Conservation (phyloP, 2,888 invertebrate genomes). For the Sphaeridia pumilis region DNA sequence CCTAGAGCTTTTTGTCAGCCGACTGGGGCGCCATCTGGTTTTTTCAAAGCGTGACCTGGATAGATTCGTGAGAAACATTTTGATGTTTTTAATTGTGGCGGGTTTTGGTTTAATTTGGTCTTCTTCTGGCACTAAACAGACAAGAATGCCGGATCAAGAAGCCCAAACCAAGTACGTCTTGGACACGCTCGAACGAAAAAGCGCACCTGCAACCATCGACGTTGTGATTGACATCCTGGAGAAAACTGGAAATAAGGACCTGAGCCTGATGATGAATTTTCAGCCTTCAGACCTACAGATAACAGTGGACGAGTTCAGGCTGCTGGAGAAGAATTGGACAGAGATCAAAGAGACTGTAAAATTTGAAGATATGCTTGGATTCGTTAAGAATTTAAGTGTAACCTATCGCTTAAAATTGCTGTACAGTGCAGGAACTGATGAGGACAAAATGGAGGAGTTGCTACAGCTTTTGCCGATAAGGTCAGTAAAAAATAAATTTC, state of each 20-base stretch:
- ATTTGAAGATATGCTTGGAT: not conserved
- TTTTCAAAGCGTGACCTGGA: not conserved
- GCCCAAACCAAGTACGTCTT: not conserved
- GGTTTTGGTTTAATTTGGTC: no score
- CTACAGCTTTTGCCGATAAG: not conserved
- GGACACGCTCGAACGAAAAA: slow-evolving; percentile 5
- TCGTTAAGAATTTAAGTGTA: not conserved
- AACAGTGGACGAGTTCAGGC: slow-evolving; percentile 1
- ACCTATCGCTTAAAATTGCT: not conserved
- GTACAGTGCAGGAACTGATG: not conserved
- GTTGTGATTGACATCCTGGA: slow-evolving; percentile 1
- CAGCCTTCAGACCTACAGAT: slow-evolving; percentile 5
- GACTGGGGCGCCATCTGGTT: not conserved
- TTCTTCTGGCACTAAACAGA: no score
- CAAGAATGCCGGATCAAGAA: not conserved
- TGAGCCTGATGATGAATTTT: slow-evolving; percentile 2
- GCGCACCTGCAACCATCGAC: not conserved
- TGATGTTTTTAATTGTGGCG: not conserved
- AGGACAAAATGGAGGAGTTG: slow-evolving; percentile 8
- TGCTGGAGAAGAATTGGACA: slow-evolving; percentile 8
- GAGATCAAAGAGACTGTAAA: not conserved
- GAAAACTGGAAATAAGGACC: slow-evolving; percentile 1
- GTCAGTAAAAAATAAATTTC: not conserved
- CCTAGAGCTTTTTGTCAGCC: not conserved
- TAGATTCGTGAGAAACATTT: not conserved